Evolutionary conservation across 1,140 invertebrate species (phyloP), one percentile per base, ranked within the genome.

Genomic region (Anoplolepis gracilipes): DNA sequence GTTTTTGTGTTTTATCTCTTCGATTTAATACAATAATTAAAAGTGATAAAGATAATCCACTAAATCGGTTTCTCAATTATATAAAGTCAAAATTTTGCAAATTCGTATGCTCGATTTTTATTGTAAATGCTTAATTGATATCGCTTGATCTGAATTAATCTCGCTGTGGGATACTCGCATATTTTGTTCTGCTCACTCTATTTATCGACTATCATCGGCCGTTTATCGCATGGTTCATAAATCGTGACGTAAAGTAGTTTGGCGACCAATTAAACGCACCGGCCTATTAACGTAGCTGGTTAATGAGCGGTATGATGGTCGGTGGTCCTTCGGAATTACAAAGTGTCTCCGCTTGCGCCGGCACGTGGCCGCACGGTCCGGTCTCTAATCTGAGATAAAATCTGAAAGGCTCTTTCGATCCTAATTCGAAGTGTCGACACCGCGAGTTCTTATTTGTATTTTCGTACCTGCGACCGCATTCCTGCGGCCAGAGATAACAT

Each of bases 371-470:
- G 55, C 70, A 2, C 75, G 33, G 87, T 46, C 42, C 87, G 76
- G 79, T 67, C 73, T 67, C 85, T 85, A 67, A 85, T 88, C 82
- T 57, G 46, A 85, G 90, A 91, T 91, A 91, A 86, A 53, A 90
- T 90, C 88, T 90, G 79, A 90, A 86, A 87, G 73, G 61, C 89
- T 82, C 89, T 82, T 77, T 77, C 87, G 89, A 91, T 90, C 87
- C 90, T 90, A 90, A 91, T 92, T 89, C 85, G 64, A 85, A 81
- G 89, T 81, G 87, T 88, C 77, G 91, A 84, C 49, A 72, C 84
- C 65, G 81, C 22, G 81, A 77, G 75, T 57, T 84, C 86, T 90
- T 90, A 92, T 92, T 92, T 92, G 91, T 92, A 92, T 88, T 88
- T 77, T 90, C 86, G 86, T 88, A 77, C 88, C 88, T 90, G 88